Conservation (phyloP, 2,113 vertebrate genomes). For the Protomyctophum bolini region DNA sequence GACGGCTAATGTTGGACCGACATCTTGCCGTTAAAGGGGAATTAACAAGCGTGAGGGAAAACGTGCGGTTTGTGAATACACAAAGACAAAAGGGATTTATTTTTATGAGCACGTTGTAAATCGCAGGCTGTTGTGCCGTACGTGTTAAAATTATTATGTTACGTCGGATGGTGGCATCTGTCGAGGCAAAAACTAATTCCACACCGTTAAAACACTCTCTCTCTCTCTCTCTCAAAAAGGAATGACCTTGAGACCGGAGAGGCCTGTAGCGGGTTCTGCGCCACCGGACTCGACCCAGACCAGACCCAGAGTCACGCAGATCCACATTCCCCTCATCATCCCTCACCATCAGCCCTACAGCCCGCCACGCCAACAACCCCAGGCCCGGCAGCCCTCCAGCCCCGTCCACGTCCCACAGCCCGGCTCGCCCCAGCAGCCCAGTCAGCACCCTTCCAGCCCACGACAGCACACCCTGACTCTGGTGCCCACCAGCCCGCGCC, state of each 20-base stretch:
- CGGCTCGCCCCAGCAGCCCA: constrained; percentile 39
- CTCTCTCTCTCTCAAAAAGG: constrained; percentile 37
- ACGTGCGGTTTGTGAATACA: constrained; percentile 4
- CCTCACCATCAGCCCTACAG: constrained; percentile 47
- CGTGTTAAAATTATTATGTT: constrained; percentile 3
- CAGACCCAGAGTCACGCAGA: constrained; percentile 53
- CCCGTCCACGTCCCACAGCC: constrained; percentile 26
- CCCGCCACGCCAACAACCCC: constrained; percentile 33
- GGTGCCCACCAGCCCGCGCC: constrained; percentile 13
- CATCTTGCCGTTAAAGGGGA: constrained; percentile 29
- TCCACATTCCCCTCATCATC: constrained; percentile 74
- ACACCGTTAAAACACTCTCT: not conserved
- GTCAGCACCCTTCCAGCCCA: not conserved
- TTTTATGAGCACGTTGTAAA: constrained; percentile 25
- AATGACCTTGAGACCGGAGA: constrained; percentile 57
- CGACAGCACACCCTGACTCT: constrained; percentile 5
- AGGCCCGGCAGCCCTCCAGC: constrained; percentile 27
- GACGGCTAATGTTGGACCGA: constrained; percentile 33
- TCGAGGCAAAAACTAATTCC: not conserved
- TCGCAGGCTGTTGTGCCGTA: not conserved
- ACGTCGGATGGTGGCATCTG: not conserved
- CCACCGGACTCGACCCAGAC: constrained; percentile 43
- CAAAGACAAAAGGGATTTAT: constrained; percentile 32
- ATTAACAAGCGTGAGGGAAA: constrained; percentile 25
- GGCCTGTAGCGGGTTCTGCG: constrained; percentile 22